Conservation (phyloP, 2,113 vertebrate genomes). For the Jaculus jaculus region DNA sequence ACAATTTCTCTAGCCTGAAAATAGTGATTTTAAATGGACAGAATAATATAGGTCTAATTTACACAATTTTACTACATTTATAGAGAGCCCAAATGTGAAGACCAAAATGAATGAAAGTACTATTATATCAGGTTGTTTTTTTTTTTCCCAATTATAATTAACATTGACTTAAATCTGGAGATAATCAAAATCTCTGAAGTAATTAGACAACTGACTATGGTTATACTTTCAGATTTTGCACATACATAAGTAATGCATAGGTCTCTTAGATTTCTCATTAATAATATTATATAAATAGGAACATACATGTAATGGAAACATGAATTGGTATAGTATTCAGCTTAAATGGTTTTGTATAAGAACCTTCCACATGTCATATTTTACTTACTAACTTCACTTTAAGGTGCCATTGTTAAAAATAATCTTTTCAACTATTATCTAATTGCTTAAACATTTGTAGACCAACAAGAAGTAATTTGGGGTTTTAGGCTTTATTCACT, state of each 20-base stretch:
- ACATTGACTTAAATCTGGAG: background rate
- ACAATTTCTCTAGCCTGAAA: no score
- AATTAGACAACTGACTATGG: background rate
- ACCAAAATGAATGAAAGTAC: background rate
- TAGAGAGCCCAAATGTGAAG: background rate
- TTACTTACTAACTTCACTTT: slow-evolving; percentile 5
- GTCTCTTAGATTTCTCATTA: slow-evolving; percentile 15
- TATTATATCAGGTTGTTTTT: background rate
- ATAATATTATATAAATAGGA: background rate
- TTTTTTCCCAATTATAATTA: slow-evolving; percentile 11
- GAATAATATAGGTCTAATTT: background rate
- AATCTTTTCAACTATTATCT: background rate
- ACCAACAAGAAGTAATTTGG: background rate
- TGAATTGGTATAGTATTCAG: background rate
- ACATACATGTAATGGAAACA: background rate
- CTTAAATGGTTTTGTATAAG: background rate
- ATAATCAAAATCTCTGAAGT: background rate
- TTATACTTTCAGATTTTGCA: slow-evolving; percentile 10
- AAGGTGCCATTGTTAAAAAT: background rate
- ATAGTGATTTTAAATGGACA: background rate
- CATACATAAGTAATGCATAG: background rate
- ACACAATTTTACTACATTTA: background rate
- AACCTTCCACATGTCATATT: background rate
- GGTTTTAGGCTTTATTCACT: background rate
- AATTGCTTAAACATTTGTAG: background rate